Evolutionary conservation across 2,797 vertebrate species (phyloP).

Genomic region (Spinibarbus caldwelli): DNA sequence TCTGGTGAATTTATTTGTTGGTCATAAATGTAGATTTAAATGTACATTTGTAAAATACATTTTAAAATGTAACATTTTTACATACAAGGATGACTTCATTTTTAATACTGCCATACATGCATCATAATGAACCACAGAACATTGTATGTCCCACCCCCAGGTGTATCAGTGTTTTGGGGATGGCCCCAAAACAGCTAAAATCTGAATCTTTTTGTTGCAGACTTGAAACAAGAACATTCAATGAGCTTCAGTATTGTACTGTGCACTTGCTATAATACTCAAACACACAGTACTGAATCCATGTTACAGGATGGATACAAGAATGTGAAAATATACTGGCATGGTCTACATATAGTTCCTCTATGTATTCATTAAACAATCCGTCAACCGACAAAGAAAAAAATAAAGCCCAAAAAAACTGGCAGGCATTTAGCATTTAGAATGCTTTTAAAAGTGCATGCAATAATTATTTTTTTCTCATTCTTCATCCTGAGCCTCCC

Average conservation of each 20-base stretch:
- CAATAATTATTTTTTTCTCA: conserved; percentile 28
- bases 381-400: neutral
- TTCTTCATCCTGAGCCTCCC: conserved; percentile 46
- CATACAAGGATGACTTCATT: neutral
- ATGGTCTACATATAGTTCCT: neutral
- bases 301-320: neutral
- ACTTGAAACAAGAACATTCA: neutral
- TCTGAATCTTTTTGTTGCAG: neutral
- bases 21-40: too few relatives aligned
- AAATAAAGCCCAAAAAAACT: conserved; percentile 14
- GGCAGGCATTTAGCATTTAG: conserved; percentile 35
- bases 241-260: neutral
- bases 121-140: neutral
- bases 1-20: too few relatives aligned
- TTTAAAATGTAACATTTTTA: neutral
- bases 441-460: conserved; percentile 47
- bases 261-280: neutral
- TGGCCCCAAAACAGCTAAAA: neutral
- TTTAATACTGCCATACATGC: neutral
- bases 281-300: neutral
- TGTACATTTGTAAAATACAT: too few relatives aligned
- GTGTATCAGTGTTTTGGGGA: neutral
- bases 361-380: neutral
- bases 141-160: neutral
- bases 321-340: neutral